Evolutionary conservation across 2,113 vertebrate genomes (phyloP).

Genomic region (Macquaria ambigua): DNA sequence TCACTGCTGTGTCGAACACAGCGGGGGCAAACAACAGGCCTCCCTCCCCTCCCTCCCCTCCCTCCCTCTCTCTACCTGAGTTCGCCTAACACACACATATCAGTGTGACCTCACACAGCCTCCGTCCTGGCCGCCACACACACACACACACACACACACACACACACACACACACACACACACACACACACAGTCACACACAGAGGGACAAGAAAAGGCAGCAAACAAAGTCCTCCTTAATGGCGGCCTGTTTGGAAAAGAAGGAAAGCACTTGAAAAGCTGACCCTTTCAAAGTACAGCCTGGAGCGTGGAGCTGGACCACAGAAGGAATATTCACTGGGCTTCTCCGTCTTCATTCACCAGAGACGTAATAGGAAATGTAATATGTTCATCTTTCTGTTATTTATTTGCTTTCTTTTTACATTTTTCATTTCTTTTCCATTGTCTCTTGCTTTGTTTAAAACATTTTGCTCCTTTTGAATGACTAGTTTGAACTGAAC

Average conservation of each 20-base stretch:
- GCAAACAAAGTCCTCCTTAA: conserved; percentile 45
- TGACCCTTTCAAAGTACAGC: conserved; percentile 61
- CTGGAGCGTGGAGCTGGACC: conserved; percentile 44
- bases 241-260: conserved; percentile 37
- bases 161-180: conserved; percentile 16
- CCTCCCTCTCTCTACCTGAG: conserved; percentile 16
- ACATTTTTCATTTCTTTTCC: neutral
- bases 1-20: conserved; percentile 45
- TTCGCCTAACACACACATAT: neutral
- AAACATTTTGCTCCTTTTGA: neutral
- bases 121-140: neutral
- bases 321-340: conserved; percentile 24
- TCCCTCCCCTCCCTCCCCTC: neutral
- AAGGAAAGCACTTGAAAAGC: conserved; percentile 38
- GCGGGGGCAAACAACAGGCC: conserved; percentile 39
- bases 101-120: conserved; percentile 28
- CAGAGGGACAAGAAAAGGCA: conserved; percentile 26
- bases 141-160: conserved; percentile 1
- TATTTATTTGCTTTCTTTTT: conserved; percentile 12
- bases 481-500: neutral
- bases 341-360: neutral
- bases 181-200: conserved; percentile 1
- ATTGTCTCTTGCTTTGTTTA: neutral
- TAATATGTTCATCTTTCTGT: neutral
- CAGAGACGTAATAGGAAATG: neutral